Evolutionary conservation across 2,888 invertebrate species (phyloP).

Genomic region (Amitus sp.): DNA sequence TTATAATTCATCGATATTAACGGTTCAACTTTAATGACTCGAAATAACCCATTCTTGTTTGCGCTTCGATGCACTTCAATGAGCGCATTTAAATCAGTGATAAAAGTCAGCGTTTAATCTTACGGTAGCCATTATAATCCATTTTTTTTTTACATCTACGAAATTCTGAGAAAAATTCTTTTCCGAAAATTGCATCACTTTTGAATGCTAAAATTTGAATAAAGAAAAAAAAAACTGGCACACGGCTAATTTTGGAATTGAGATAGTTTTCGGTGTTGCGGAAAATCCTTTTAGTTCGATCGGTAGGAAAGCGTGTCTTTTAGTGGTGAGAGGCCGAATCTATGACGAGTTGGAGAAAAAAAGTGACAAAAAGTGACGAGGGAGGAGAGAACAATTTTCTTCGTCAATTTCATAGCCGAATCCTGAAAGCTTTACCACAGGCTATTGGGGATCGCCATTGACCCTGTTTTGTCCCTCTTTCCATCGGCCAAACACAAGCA

Average conservation of each 20-base stretch:
- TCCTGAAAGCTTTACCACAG: constrained; percentile 34
- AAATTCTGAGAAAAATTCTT: no score
- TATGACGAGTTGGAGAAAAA: constrained; percentile 24
- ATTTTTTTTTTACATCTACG: no score
- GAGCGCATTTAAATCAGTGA: constrained; percentile 22
- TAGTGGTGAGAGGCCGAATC: no score
- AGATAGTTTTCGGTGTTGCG: neutral
- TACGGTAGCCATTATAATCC: constrained; percentile 21
- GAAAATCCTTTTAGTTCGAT: neutral
- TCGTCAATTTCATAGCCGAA: constrained; percentile 35
- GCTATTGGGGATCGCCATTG: constrained; percentile 35
- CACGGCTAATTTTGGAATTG: no score
- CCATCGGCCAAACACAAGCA: constrained; percentile 51
- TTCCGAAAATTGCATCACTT: no score
- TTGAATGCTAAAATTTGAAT: no score
- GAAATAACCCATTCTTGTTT: no score
- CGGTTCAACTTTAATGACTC: no score
- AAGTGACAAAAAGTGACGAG: constrained; percentile 21
- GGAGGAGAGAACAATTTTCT: constrained; percentile 14
- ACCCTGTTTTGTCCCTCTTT: constrained; percentile 38
- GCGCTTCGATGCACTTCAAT: no score
- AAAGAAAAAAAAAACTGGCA: no score
- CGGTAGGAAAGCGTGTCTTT: constrained; percentile 6
- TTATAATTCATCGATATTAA: no score
- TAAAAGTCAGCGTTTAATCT: constrained; percentile 28